Evolutionary conservation across 2,113 vertebrate species (phyloP).

Genomic region (Urocynchramus pylzowi): DNA sequence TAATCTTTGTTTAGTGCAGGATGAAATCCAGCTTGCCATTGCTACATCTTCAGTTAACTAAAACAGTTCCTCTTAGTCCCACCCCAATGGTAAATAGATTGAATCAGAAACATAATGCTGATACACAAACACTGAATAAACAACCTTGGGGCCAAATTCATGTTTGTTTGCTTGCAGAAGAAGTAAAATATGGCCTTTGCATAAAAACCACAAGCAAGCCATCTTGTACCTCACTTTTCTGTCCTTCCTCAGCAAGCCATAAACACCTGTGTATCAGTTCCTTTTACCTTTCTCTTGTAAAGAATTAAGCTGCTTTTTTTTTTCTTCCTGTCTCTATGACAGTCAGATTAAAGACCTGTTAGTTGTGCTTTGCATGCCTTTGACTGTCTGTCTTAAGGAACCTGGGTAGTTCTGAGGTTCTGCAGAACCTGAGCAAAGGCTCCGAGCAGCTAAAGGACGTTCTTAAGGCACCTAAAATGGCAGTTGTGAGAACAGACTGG

Average conservation of each 20-base stretch:
- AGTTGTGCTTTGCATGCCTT: background rate
- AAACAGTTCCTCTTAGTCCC: background rate
- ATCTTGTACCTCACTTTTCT: background rate
- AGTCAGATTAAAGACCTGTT: background rate
- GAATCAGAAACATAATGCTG: background rate
- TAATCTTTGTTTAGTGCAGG: background rate
- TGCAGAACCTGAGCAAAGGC: background rate
- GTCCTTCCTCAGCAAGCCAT: background rate
- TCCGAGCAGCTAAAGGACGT: background rate
- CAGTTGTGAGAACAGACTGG: background rate
- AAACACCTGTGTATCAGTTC: background rate
- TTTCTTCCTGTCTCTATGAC: background rate
- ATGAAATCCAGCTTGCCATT: background rate
- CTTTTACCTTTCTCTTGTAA: background rate
- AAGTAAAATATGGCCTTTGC: background rate
- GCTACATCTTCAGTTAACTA: background rate
- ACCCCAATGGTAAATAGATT: background rate
- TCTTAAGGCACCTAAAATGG: background rate
- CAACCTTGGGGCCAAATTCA: background rate
- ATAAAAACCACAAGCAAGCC: accelerated
- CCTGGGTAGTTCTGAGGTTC: background rate
- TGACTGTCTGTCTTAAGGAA: background rate
- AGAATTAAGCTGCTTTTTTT: background rate
- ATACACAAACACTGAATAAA: background rate
- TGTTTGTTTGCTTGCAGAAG: background rate